These are phyloP conservation scores for Thalassaphorura encarpata DNA, from an alignment of 1,140 invertebrate genomes.

Conservation along the genomic window DNA sequence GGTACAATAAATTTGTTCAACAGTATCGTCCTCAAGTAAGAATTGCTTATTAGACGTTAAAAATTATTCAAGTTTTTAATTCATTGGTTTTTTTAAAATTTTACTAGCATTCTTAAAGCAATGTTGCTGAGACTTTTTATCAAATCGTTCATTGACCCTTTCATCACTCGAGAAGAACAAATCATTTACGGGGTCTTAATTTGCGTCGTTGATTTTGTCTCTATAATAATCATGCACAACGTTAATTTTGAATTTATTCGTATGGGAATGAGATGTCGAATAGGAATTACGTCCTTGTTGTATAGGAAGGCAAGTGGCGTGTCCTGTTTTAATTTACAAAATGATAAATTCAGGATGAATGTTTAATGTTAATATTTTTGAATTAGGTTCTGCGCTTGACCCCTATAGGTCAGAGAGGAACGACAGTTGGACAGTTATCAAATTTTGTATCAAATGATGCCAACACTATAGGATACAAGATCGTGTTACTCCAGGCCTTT, in stretches of 20 bases:
- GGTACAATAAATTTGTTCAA: too few species aligned
- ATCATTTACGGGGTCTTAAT: neutral
- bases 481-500: conserved; percentile 41
- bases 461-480: conserved; percentile 42
- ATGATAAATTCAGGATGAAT: neutral
- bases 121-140: neutral
- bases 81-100: too few species aligned
- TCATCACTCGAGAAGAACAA: neutral
- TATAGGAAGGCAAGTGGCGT: conserved; percentile 68
- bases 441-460: conserved; percentile 41
- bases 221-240: neutral
- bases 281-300: conserved; percentile 64
- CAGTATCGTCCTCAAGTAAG: too few species aligned
- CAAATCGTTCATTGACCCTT: neutral
- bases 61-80: too few species aligned
- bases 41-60: too few species aligned
- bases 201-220: neutral
- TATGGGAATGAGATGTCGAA: conserved; percentile 64
- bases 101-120: too few species aligned
- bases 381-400: conserved; percentile 10
- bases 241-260: neutral
- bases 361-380: neutral
- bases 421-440: conserved; percentile 45
- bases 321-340: neutral
- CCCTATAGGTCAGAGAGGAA: conserved; percentile 37